These are phyloP conservation scores for Hormiphora californensis DNA, from an alignment of 37 sponge, comb jelly and placozoan species.

Conservation along the genomic window DNA sequence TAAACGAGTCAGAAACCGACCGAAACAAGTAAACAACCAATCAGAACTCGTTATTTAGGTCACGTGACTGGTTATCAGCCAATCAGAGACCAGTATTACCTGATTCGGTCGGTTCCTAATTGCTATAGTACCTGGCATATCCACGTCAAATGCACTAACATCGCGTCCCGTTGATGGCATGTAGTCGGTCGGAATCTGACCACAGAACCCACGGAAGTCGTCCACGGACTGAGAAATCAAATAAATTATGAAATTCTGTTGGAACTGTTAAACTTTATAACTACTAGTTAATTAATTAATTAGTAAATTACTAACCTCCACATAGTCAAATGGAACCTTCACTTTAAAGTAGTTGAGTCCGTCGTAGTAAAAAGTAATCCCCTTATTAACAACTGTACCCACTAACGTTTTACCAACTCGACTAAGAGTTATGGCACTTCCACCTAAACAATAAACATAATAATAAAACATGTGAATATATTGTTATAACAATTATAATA, in stretches of 20 bases:
- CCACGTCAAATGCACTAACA: not conserved
- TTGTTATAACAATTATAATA: too few species aligned
- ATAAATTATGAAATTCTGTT: not conserved
- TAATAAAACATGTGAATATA: too few species aligned
- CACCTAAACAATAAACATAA: not conserved
- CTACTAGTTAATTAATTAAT: not conserved
- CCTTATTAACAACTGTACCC: not conserved
- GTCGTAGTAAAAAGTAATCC: slow-evolving; percentile 27
- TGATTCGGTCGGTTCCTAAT: not conserved
- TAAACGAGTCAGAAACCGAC: too few species aligned
- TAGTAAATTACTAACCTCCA: not conserved
- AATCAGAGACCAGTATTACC: not conserved
- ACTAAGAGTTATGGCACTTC: not conserved
- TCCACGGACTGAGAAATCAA: not conserved
- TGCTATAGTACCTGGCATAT: not conserved
- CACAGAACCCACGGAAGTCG: slow-evolving; percentile 35
- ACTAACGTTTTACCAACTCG: slow-evolving; percentile 30
- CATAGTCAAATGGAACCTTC: slow-evolving; percentile 30
- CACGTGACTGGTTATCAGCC: not conserved
- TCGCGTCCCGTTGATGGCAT: slow-evolving; percentile 4
- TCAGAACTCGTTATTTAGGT: not conserved
- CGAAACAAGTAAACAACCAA: too few species aligned
- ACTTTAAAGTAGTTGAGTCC: slow-evolving; percentile 52
- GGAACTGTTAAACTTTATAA: not conserved
- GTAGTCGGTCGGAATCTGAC: not conserved